A percentile compares a stretch with the other conserved stretches of the same genome.
Conservation (phyloP, 1,140 invertebrate species). For the Prorops nasuta region DNA sequence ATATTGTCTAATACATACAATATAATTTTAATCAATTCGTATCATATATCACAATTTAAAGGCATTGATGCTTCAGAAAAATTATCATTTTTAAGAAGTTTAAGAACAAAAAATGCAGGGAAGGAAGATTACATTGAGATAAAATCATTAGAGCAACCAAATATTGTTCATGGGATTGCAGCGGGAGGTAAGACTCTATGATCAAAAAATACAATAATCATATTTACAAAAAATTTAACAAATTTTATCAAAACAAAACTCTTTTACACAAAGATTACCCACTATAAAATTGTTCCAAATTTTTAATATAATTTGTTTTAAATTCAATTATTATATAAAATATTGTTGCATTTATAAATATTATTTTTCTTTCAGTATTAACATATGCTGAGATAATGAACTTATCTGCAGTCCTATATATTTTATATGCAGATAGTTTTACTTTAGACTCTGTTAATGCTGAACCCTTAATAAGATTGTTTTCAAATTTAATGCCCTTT, state of each 20-base stretch:
- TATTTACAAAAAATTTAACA: too few species aligned
- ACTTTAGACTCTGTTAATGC: conserved; percentile 39
- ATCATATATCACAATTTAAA: conserved; percentile 41
- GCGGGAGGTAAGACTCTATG: conserved; percentile 49
- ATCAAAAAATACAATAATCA: too few species aligned
- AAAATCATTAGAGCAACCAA: conserved; percentile 40
- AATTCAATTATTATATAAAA: too few species aligned
- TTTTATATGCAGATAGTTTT: conserved; percentile 46
- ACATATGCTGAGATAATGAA: conserved; percentile 42
- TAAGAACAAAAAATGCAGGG: conserved; percentile 31
- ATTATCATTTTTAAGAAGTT: conserved; percentile 36
- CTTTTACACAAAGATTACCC: too few species aligned
- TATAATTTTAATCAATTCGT: conserved; percentile 33
- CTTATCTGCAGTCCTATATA: conserved; percentile 35
- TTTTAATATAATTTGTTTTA: conserved; percentile 8
- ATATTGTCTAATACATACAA: conserved; percentile 32
- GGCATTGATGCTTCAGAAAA: conserved; percentile 20
- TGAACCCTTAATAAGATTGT: conserved; percentile 40
- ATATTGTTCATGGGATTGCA: conserved; percentile 45
- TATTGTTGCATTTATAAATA: conserved; percentile 6
- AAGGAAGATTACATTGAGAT: conserved; percentile 18
- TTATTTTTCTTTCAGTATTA: conserved; percentile 37
- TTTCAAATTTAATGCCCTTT: conserved; percentile 29
- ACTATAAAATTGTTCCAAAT: too few species aligned
- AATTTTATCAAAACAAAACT: too few species aligned